Conservation (phyloP, 1,140 invertebrate genomes). For the Melitaea cinxia region DNA sequence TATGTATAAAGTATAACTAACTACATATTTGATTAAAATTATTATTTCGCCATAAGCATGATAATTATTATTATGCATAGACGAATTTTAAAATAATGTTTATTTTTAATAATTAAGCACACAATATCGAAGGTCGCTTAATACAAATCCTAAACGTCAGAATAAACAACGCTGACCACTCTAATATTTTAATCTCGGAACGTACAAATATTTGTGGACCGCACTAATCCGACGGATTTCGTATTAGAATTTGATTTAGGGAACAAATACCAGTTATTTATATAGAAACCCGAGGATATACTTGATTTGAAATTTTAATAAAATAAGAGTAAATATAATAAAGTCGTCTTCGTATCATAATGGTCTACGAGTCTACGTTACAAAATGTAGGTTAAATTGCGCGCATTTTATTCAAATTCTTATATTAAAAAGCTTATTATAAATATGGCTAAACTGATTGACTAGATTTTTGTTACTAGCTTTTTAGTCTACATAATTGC, state of each 20-base stretch:
- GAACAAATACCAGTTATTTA: constrained; percentile 10
- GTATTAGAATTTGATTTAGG: constrained; percentile 37
- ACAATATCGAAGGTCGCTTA: constrained; percentile 22
- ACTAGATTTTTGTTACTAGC: no score
- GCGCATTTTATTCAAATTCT: no score
- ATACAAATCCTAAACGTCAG: constrained; percentile 33
- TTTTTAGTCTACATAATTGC: no score
- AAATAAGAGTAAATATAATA: background rate
- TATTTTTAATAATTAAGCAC: constrained; percentile 17
- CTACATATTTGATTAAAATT: no score
- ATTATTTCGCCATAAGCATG: no score
- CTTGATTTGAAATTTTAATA: background rate
- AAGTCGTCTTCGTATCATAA: no score
- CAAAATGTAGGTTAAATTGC: no score
- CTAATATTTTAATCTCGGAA: constrained; percentile 61
- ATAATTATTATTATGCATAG: background rate
- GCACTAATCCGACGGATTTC: constrained; percentile 45
- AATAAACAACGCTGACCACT: constrained; percentile 55
- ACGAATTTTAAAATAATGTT: constrained; percentile 1
- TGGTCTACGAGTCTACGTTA: no score
- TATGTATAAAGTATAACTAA: no score
- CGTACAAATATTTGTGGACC: constrained; percentile 56
- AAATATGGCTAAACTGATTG: no score
- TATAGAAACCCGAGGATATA: constrained; percentile 15
- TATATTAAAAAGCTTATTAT: no score